phyloP scores from a whole-genome alignment of 2,797 vertebrate genomes.

The Macroramphosus scolopax region DNA sequence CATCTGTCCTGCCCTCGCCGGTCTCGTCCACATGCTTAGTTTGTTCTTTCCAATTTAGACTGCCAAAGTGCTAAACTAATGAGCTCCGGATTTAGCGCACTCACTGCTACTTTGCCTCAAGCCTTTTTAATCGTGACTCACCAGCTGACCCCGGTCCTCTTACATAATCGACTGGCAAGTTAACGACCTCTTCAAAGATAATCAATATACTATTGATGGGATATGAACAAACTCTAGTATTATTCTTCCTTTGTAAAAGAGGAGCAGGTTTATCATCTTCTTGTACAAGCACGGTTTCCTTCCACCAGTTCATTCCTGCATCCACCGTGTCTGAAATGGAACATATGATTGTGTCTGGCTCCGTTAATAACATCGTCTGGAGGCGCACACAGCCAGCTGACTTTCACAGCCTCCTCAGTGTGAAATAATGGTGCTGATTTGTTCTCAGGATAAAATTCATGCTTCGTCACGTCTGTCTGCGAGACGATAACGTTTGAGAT shows the following conservation, averaged over 20 bases:
- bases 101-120: conserved; percentile 7
- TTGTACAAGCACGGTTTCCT: no score
- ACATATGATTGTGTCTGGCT: no score
- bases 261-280: no score
- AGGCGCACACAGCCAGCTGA: no score
- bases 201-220: not conserved
- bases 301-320: no score
- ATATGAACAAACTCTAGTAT: not conserved
- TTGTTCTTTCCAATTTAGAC: conserved; percentile 21
- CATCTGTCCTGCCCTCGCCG: conserved; percentile 12
- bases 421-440: no score
- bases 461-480: no score
- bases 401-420: no score
- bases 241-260: conserved; percentile 5
- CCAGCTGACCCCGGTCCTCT: not conserved
- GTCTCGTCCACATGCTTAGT: not conserved
- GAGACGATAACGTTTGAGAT: no score
- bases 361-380: no score
- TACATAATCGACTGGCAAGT: not conserved
- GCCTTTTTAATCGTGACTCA: conserved; percentile 10
- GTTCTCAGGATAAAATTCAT: no score
- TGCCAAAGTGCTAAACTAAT: conserved; percentile 27
- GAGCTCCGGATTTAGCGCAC: conserved; percentile 30
- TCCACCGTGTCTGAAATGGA: no score
- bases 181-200: not conserved